Evolutionary conservation across 2,888 invertebrate genomes (phyloP), one percentile per base, ranked within the genome.

Genomic region (Mythimna lalbum): DNA sequence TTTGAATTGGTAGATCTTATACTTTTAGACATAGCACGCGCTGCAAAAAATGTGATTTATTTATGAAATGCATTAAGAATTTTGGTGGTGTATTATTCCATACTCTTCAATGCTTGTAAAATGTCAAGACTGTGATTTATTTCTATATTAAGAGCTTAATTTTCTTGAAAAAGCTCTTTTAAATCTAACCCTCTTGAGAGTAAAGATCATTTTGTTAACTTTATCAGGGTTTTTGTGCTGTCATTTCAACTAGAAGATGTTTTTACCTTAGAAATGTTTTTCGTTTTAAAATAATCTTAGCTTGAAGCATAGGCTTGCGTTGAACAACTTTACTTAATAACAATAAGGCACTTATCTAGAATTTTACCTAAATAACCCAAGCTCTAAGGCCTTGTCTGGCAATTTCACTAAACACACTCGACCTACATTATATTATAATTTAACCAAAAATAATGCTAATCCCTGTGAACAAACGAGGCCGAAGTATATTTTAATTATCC

Each of bases 381-480:
- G 4, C 19, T 27, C 5, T 36, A 31, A 19, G 0, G 9, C 23
- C 19, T n/a, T 14, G 4, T 17, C n/a, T 49, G n/a, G 39, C 9
- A 1, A 56, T 27, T 36, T 10, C 12, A 27, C 21, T 61, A 50
- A 77, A 17, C 27, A 78, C 6, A 56, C 19, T 3, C 5, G n/a
- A 61, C 47, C 53, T 53, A 71, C 39, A 70, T 61, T 78, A 57
- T 61, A 70, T 61, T 78, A 57, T 61, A 78, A 70, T 78, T 49
- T 78, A 53, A 61, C 31, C 39, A 73, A 73, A 78, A 75, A 63
- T 75, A 78, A 75, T 73, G 80, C 36, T 74, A 53, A 63, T 79
- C 60, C 66, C 27, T 56, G n/a, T 12, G 21, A 52, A 73, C 57
- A 31, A 66, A 67, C 49, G 53, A 52, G 53, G 64, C 49, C 39